Conservation (phyloP, 2,113 vertebrate species). For the Pyxicephalus adspersus region DNA sequence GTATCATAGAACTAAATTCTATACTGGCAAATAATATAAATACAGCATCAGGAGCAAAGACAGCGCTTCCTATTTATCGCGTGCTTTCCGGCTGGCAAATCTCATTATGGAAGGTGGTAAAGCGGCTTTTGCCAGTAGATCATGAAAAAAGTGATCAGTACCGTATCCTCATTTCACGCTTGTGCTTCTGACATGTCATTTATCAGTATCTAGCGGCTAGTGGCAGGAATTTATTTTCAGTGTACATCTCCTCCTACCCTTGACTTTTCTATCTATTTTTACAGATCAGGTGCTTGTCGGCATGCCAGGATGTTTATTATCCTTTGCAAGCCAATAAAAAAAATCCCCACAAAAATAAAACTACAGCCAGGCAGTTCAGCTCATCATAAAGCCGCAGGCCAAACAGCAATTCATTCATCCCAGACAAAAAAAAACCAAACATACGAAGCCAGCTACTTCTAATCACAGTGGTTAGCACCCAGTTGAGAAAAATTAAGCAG, state of each 20-base stretch:
- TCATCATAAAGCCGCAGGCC: background rate
- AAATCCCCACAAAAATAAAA: background rate
- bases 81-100: slow-evolving; percentile 2
- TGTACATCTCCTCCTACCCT: slow-evolving; percentile 34
- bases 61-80: slow-evolving; percentile 22
- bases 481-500: too few relatives aligned
- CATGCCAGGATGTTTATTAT: slow-evolving; percentile 33
- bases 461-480: background rate
- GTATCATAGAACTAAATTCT: background rate
- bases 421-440: background rate
- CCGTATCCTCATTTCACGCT: slow-evolving; percentile 44
- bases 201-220: slow-evolving; percentile 42
- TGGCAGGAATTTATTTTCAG: slow-evolving; percentile 43
- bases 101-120: slow-evolving; percentile 14
- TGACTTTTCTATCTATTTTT: slow-evolving; percentile 49
- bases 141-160: slow-evolving; percentile 54
- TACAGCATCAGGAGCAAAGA: background rate
- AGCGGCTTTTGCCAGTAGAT: slow-evolving; percentile 40
- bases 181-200: slow-evolving; percentile 35
- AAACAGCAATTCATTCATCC: background rate
- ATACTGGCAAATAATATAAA: slow-evolving; percentile 23
- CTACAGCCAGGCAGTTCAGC: background rate
- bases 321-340: slow-evolving; percentile 1
- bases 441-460: background rate
- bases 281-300: slow-evolving; percentile 38